phyloP scores from a whole-genome alignment of 2,797 vertebrate species.

The Phoxinus dragarum region DNA sequence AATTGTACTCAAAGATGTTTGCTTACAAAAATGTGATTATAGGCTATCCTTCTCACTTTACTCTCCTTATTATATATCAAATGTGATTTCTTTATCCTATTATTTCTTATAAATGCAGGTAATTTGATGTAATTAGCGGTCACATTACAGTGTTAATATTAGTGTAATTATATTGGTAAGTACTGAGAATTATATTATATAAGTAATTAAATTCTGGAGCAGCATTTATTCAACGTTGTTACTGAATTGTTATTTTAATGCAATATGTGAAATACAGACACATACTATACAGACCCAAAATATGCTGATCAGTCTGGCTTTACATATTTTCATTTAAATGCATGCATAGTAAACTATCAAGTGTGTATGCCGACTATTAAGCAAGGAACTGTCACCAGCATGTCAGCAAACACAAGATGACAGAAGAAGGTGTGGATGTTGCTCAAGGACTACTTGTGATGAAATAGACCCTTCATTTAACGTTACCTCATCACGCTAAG shows the following conservation, averaged over 20 bases:
- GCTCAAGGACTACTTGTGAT: slow-evolving; percentile 31
- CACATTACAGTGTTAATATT: neutral
- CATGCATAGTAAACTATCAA: slow-evolving; percentile 18
- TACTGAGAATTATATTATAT: neutral
- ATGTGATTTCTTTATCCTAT: neutral
- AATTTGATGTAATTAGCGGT: slow-evolving; percentile 3
- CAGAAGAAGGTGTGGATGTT: slow-evolving; percentile 38
- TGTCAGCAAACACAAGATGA: slow-evolving; percentile 34
- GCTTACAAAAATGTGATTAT: neutral
- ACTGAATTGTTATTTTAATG: neutral
- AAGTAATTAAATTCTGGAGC: neutral
- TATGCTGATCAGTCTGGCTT: neutral
- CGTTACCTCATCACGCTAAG: neutral
- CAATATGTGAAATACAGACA: neutral
- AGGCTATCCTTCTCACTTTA: neutral
- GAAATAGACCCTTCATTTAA: slow-evolving; percentile 13
- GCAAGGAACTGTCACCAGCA: slow-evolving; percentile 26
- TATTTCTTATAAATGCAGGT: neutral
- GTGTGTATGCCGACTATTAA: neutral
- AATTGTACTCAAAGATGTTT: neutral
- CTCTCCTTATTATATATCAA: neutral
- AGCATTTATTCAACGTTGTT: neutral
- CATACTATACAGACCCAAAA: neutral
- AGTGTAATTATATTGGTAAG: slow-evolving; percentile 5
- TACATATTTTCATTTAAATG: neutral